These are phyloP conservation scores for Phenganax subtilis DNA, from an alignment of 92 coral and sea anemone genomes.

Conservation along the genomic window DNA sequence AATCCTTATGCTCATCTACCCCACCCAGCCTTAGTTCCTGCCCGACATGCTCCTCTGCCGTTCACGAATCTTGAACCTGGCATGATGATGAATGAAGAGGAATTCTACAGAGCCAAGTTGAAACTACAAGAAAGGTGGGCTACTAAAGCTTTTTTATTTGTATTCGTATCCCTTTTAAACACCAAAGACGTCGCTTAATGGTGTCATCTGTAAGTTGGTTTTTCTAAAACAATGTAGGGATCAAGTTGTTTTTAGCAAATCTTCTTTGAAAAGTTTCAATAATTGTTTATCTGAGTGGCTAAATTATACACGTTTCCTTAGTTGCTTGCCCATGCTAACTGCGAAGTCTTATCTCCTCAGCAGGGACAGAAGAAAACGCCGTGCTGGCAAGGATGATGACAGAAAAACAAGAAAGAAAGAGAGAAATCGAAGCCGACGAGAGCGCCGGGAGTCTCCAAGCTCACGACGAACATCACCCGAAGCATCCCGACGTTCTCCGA, in stretches of 20 bases:
- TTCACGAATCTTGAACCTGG: conserved; percentile 14
- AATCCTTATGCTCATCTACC: conserved; percentile 18
- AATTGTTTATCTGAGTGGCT: no score
- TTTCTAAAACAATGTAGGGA: no score
- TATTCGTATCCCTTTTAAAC: background rate
- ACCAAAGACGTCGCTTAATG: no score
- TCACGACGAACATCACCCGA: conserved; percentile 28
- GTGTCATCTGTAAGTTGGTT: no score
- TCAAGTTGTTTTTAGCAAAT: no score
- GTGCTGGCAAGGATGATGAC: conserved; percentile 20
- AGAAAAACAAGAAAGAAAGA: conserved; percentile 3
- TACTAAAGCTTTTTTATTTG: background rate
- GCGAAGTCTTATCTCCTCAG: background rate
- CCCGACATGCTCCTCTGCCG: background rate
- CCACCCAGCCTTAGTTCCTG: conserved; percentile 18
- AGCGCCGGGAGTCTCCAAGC: conserved; percentile 35
- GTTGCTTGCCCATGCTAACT: background rate
- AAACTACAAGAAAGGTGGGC: conserved; percentile 48
- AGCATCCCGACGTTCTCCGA: conserved; percentile 64
- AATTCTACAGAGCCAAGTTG: conserved; percentile 63
- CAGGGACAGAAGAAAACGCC: conserved; percentile 35
- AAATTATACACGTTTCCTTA: no score
- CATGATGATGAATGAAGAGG: conserved; percentile 72
- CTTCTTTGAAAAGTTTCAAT: no score
- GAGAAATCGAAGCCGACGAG: conserved; percentile 11